These are phyloP conservation scores for Scomberomorus guttatus DNA, from an alignment of 2,797 vertebrate genomes.

Conservation along the genomic window DNA sequence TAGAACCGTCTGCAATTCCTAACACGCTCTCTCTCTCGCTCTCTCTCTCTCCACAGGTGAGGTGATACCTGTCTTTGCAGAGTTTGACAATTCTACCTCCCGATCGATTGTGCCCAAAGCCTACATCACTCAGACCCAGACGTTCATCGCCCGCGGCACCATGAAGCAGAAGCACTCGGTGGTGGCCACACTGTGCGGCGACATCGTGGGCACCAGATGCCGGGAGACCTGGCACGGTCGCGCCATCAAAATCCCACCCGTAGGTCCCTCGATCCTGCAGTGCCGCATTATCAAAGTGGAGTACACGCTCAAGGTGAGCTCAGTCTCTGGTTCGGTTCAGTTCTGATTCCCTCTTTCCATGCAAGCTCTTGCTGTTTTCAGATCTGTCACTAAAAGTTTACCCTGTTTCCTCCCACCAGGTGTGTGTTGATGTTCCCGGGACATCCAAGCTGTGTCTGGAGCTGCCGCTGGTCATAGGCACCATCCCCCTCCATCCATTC, in stretches of 20 bases:
- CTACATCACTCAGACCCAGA: slow-evolving; percentile 95
- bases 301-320: slow-evolving; percentile 92
- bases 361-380: not conserved
- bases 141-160: slow-evolving; percentile 93
- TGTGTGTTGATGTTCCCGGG: slow-evolving; percentile 95
- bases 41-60: slow-evolving; percentile 85
- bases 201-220: slow-evolving; percentile 85
- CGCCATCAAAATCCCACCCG: slow-evolving; percentile 93
- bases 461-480: slow-evolving; percentile 95
- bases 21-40: not conserved
- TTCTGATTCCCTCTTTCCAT: not conserved
- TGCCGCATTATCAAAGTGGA: slow-evolving; percentile 96
- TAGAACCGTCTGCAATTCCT: not conserved
- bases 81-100: slow-evolving; percentile 94
- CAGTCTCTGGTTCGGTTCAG: not conserved
- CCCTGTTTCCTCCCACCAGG: slow-evolving; percentile 77
- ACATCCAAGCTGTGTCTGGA: slow-evolving; percentile 94
- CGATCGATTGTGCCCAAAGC: slow-evolving; percentile 92
- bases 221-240: slow-evolving; percentile 94
- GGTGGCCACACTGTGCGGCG: slow-evolving; percentile 90
- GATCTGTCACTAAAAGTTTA: not conserved
- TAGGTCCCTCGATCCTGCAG: slow-evolving; percentile 95
- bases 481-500: slow-evolving; percentile 93
- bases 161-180: slow-evolving; percentile 94
- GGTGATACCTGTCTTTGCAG: slow-evolving; percentile 95